These are phyloP conservation scores for Sterrhoptilus dennistouni DNA, from an alignment of 2,113 vertebrate genomes.

Conservation along the genomic window DNA sequence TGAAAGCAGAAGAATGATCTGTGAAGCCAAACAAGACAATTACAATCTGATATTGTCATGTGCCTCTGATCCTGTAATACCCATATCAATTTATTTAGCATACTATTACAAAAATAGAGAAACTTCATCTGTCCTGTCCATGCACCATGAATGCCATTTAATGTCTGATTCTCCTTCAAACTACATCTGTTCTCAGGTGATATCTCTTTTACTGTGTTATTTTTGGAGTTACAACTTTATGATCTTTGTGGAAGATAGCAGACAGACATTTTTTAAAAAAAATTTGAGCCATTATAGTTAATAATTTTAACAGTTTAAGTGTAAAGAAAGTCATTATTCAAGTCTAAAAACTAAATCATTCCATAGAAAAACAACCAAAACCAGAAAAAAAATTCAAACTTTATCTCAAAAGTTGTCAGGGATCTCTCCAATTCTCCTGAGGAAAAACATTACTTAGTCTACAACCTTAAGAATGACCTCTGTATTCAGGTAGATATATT, in stretches of 20 bases:
- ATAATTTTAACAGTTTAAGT: not conserved
- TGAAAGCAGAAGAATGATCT: not conserved
- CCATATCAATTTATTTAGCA: not conserved
- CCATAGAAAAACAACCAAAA: not conserved
- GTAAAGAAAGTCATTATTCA: not conserved
- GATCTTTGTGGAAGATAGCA: not conserved
- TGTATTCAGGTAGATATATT: not conserved
- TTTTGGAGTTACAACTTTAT: not conserved
- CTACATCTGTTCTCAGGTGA: not conserved
- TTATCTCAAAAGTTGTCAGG: not conserved
- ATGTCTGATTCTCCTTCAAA: not conserved
- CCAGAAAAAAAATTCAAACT: not conserved
- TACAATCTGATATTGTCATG: not conserved
- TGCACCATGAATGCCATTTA: not conserved
- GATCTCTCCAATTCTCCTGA: not conserved
- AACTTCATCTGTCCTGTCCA: not conserved
- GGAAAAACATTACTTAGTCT: not conserved
- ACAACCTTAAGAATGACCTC: not conserved
- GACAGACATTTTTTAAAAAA: not conserved
- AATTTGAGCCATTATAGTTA: not conserved
- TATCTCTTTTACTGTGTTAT: not conserved
- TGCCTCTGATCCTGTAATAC: not conserved
- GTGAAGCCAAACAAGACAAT: not conserved
- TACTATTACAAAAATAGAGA: not conserved
- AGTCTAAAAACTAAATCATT: not conserved